phyloP scores from a whole-genome alignment of 2,888 invertebrate genomes.

The Eupithecia centaureata region DNA sequence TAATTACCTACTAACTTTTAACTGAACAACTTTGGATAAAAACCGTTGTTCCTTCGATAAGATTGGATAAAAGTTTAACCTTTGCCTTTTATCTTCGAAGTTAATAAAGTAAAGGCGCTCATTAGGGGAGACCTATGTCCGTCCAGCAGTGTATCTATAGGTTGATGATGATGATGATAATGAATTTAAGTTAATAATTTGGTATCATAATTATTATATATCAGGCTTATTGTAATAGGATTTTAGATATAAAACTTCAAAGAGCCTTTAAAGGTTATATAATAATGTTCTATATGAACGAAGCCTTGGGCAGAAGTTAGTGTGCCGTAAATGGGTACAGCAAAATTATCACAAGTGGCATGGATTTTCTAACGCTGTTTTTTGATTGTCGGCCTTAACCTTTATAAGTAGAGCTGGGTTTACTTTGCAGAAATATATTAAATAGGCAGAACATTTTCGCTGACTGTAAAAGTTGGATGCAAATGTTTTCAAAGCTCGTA shows the following conservation, averaged over 20 bases:
- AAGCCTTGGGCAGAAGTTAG: background rate
- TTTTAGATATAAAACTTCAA: background rate
- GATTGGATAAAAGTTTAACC: background rate
- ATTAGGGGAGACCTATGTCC: too few relatives aligned
- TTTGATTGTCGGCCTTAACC: background rate
- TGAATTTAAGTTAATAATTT: too few relatives aligned
- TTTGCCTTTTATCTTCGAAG: background rate
- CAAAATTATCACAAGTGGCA: slow-evolving; percentile 6
- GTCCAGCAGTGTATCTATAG: too few relatives aligned
- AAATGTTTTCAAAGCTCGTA: slow-evolving; percentile 12
- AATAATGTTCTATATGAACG: background rate
- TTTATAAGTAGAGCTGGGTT: background rate
- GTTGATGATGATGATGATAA: too few relatives aligned
- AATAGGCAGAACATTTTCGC: slow-evolving; percentile 10
- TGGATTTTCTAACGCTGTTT: background rate
- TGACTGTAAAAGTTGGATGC: slow-evolving; percentile 10
- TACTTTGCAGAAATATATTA: background rate
- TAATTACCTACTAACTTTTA: slow-evolving; percentile 8
- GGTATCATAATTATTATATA: too few relatives aligned
- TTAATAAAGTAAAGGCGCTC: background rate
- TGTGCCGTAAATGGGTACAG: slow-evolving; percentile 1
- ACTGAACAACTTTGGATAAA: background rate
- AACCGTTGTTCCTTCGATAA: slow-evolving; percentile 1
- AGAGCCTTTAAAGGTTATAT: background rate
- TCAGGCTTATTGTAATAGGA: too few relatives aligned